Conservation (phyloP, 2,888 invertebrate species). For the Cyrtodaria siliqua region DNA sequence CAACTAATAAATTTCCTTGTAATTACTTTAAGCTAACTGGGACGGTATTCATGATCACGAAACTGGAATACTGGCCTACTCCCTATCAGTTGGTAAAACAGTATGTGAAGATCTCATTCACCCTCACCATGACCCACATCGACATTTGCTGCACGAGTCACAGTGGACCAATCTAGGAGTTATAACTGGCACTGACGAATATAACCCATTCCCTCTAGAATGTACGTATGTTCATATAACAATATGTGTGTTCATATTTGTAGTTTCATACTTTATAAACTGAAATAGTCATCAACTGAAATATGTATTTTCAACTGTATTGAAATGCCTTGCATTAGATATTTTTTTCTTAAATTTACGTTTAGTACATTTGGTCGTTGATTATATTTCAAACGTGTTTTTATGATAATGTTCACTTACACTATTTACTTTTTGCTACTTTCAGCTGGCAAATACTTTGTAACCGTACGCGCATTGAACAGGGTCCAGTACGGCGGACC, state of each 20-base stretch:
- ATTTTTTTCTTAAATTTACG: neutral
- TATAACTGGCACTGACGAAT: neutral
- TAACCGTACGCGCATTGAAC: constrained; percentile 73
- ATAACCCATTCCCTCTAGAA: neutral
- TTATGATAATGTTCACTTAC: neutral
- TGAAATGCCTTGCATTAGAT: too few relatives aligned
- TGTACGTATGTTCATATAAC: neutral
- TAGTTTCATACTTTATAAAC: too few relatives aligned
- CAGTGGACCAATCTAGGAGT: constrained; percentile 71
- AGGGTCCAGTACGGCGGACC: constrained; percentile 77
- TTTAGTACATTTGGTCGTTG: neutral
- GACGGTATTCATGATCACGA: constrained; percentile 75
- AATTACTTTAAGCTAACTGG: constrained; percentile 69
- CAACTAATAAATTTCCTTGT: too few relatives aligned
- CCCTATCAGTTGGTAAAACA: constrained; percentile 63
- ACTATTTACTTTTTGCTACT: constrained; percentile 27
- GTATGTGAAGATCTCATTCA: constrained; percentile 65
- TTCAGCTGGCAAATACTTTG: constrained; percentile 75
- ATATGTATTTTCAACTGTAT: too few relatives aligned
- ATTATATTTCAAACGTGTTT: neutral
- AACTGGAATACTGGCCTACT: constrained; percentile 69
- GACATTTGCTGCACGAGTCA: constrained; percentile 56
- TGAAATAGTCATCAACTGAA: too few relatives aligned
- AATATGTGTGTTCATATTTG: too few relatives aligned
- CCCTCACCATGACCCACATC: constrained; percentile 70